Evolutionary conservation across 2,888 invertebrate species (phyloP).

Genomic region (Spicauda simplicius): DNA sequence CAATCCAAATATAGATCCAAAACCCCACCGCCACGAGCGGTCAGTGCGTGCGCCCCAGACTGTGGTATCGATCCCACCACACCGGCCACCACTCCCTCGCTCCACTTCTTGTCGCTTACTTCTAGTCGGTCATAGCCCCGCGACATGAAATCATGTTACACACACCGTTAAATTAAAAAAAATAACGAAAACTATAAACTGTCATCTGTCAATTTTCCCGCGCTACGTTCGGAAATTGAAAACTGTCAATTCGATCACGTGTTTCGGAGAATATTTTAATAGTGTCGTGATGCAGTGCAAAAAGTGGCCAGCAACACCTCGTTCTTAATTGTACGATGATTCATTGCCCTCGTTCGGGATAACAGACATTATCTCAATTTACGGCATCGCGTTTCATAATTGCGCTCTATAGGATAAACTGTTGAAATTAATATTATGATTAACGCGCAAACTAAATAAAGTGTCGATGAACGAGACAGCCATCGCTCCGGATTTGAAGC

Average conservation of each 20-base stretch:
- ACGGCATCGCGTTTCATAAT: conserved; percentile 63
- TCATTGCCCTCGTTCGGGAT: conserved; percentile 63
- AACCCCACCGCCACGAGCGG: conserved; percentile 55
- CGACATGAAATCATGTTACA: conserved; percentile 65
- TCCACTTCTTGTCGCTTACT: conserved; percentile 56
- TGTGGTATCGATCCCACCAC: conserved; percentile 77
- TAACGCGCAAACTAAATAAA: conserved; percentile 36
- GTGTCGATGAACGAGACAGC: conserved; percentile 19
- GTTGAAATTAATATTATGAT: conserved; percentile 28
- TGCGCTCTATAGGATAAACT: conserved; percentile 42
- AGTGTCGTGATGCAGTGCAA: conserved; percentile 41
- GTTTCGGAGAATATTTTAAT: conserved; percentile 46
- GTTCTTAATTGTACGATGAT: conserved; percentile 61
- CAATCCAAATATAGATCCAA: conserved; percentile 64
- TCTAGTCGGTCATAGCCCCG: conserved; percentile 79
- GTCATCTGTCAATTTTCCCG: conserved; percentile 43
- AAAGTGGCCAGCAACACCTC: conserved; percentile 50
- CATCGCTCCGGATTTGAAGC: conserved; percentile 13
- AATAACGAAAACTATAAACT: conserved; percentile 46
- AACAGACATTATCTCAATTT: conserved; percentile 66
- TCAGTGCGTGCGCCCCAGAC: conserved; percentile 82
- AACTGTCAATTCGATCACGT: conserved; percentile 20
- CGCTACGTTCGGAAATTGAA: conserved; percentile 29
- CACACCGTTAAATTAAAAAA: conserved; percentile 45
- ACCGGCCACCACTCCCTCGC: conserved; percentile 74